phyloP scores from a whole-genome alignment of 2,888 invertebrate genomes.

The Drosophila multiciliata region DNA sequence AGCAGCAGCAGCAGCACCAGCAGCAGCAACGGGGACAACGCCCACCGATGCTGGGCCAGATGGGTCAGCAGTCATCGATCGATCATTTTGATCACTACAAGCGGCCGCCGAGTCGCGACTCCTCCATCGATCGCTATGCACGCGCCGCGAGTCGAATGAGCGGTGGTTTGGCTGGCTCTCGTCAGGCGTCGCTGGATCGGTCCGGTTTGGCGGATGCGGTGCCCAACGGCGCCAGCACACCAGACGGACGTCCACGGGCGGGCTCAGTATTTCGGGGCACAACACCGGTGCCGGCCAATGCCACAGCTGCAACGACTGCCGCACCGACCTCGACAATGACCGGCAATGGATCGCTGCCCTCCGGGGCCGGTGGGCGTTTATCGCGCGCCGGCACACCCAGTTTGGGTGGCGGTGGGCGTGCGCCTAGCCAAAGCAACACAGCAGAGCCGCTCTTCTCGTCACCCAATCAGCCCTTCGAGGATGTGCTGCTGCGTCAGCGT shows the following conservation, averaged over 20 bases:
- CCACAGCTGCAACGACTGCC: conserved; percentile 29
- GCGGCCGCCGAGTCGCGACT: conserved; percentile 94
- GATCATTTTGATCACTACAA: conserved; percentile 98
- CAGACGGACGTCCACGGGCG: conserved; percentile 85
- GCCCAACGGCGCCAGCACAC: conserved; percentile 62
- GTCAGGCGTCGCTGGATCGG: conserved; percentile 92
- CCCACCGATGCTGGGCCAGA: conserved; percentile 85
- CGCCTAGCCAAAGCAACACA: conserved; percentile 79
- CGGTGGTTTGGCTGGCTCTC: conserved; percentile 87
- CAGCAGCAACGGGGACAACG: conserved; percentile 85
- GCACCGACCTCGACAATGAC: conserved; percentile 81
- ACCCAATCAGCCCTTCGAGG: conserved; percentile 90
- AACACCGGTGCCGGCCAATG: conserved; percentile 78
- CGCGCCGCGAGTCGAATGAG: conserved; percentile 88
- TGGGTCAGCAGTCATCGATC: conserved; percentile 88
- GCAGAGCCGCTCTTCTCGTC: conserved; percentile 85
- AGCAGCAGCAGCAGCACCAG: conserved; percentile 64
- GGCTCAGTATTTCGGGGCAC: conserved; percentile 86
- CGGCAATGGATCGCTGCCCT: conserved; percentile 89
- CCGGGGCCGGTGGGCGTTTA: conserved; percentile 82
- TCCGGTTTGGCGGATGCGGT: conserved; percentile 80
- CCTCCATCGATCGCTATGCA: conserved; percentile 93
- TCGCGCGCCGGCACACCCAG: conserved; percentile 86
- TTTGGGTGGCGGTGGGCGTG: conserved; percentile 80
- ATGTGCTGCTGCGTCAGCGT: conserved; percentile 91